phyloP scores from a whole-genome alignment of 2,113 vertebrate genomes.

The Jaculus jaculus region DNA sequence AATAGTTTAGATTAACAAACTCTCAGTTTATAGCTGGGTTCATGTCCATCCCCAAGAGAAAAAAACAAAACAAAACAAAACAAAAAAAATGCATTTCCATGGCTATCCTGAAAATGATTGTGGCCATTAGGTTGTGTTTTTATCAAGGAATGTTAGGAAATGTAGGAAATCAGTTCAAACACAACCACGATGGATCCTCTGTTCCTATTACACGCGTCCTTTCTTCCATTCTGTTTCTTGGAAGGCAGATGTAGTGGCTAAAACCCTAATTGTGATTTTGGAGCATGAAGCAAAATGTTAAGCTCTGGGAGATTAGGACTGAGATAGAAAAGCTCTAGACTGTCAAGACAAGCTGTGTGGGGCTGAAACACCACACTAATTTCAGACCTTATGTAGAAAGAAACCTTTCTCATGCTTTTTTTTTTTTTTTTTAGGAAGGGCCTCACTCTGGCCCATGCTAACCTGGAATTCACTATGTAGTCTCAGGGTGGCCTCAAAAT shows the following conservation, averaged over 20 bases:
- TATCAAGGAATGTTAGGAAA: background rate
- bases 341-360: background rate
- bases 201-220: accelerated
- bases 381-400: background rate
- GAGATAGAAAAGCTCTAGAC: background rate
- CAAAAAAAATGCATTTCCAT: background rate
- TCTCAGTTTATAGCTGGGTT: background rate
- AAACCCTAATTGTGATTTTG: background rate
- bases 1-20: background rate
- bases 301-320: background rate
- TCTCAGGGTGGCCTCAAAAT: no score
- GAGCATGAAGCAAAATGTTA: background rate
- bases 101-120: background rate
- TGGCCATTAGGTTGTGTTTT: background rate
- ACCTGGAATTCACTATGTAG: no score
- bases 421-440: no score
- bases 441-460: no score
- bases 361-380: background rate
- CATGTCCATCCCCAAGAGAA: background rate
- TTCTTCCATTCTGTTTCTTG: background rate
- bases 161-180: background rate
- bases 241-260: background rate
- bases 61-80: background rate
- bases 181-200: background rate
- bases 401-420: background rate